Evolutionary conservation across 2,113 vertebrate genomes (phyloP), one percentile per base, ranked within the genome.

Genomic region (Grallaria varia): DNA sequence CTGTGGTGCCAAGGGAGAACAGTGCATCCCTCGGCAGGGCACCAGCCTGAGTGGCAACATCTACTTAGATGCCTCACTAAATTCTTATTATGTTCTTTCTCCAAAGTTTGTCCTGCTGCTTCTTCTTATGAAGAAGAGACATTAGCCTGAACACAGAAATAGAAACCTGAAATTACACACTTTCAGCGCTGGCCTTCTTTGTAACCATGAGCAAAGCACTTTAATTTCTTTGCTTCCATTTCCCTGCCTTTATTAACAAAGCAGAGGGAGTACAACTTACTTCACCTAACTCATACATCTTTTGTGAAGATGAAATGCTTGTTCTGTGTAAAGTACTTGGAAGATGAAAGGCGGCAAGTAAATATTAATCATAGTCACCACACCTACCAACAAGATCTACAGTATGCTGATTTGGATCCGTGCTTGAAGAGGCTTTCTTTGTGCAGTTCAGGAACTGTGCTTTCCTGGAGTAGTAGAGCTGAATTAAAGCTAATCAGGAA

Each of bases 401-500:
- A 93, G 76, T 14, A 78, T 2, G 8, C 63, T 59, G 79, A 91
- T 80, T 71, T 90, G 68, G 56, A 90, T 91, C 80, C 4, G 5
- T 84, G 82, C 84, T 90, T 94, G 56, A 93, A 81, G 88, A 92
- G 64, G 30, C 79, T 94, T 9, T 55, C 94, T 95, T 88, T 94
- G 73, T 92, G 88, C 49, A 84, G 45, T 68, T 90, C 80, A 86
- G 60, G 79, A 96, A 93, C 92, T 87, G 60, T 35, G 52, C 40
- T 78, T 87, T 94, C 88, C 73, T 94, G 90, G 40, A 92, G 64
- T 22, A 89, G 80, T 2, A 87, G 47, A 77, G 88, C 47, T 92
- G 96, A 95, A 95, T 84, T 84, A 95, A 93, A 93, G 83, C 88
- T 94, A 92, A 96, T 89, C 93, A 95, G 87, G 73, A 93, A 92